A percentile compares a stretch with the other conserved stretches of the same genome.
phyloP scores from a whole-genome alignment of 1,140 invertebrate genomes.

The Danaus melanippus region DNA sequence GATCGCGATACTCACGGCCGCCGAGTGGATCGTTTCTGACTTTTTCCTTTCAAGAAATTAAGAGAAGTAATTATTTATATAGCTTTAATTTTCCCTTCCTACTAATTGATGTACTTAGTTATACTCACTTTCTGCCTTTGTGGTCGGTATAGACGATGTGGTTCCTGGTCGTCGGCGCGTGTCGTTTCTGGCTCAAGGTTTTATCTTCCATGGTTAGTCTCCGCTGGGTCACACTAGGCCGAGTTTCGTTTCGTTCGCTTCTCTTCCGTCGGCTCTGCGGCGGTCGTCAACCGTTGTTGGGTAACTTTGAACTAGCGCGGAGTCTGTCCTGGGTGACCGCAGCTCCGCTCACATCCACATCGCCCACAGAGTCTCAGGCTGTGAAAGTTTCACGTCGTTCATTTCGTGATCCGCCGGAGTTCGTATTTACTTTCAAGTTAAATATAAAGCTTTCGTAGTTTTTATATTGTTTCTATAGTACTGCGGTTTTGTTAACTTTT shows the following conservation, averaged over 20 bases:
- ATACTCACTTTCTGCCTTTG: conserved; percentile 70
- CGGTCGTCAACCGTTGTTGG: conserved; percentile 33
- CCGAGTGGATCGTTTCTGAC: conserved; percentile 58
- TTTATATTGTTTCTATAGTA: conserved; percentile 36
- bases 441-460: no score
- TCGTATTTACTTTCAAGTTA: no score
- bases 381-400: conserved; percentile 53
- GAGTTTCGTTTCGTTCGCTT: conserved; percentile 8
- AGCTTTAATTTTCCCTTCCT: conserved; percentile 50
- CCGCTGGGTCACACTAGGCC: background rate
- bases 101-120: conserved; percentile 36
- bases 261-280: conserved; percentile 28
- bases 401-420: conserved; percentile 28
- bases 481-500: conserved; percentile 23
- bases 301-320: conserved; percentile 53
- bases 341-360: conserved; percentile 42
- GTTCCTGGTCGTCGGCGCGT: conserved; percentile 53
- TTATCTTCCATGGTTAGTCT: conserved; percentile 44
- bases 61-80: conserved; percentile 71
- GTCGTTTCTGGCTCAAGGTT: conserved; percentile 42
- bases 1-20: conserved; percentile 69
- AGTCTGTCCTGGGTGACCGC: no score
- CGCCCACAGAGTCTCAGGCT: conserved; percentile 54
- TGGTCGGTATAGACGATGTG: conserved; percentile 71
- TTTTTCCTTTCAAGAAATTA: conserved; percentile 67